A percentile compares a stretch with the other conserved stretches of the same genome.
Conservation (phyloP, 2,888 invertebrate genomes). For the Acanthosepion lycidas region DNA sequence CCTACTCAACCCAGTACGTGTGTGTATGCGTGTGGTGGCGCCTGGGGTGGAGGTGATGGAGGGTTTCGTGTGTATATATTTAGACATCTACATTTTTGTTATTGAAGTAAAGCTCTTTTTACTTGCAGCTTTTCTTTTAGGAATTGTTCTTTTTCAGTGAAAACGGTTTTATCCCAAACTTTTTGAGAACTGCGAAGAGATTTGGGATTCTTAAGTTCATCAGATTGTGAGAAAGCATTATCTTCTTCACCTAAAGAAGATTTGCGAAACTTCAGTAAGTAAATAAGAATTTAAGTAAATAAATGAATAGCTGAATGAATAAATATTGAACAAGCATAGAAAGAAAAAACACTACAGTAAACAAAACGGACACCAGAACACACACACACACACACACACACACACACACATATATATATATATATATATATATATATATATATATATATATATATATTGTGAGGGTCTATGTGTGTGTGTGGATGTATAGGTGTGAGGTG, state of each 20-base stretch:
- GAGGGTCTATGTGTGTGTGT: too few relatives aligned
- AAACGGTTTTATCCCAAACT: background rate
- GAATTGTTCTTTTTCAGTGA: background rate
- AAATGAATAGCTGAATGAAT: background rate
- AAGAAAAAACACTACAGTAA: background rate
- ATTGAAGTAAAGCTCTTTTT: too few relatives aligned
- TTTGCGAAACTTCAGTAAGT: background rate
- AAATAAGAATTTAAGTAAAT: background rate
- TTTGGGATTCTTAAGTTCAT: background rate
- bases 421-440: background rate
- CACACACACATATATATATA: background rate
- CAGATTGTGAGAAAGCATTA: background rate
- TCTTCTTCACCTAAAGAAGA: background rate
- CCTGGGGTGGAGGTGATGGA: too few relatives aligned
- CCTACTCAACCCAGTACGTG: too few relatives aligned
- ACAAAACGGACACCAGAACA: background rate
- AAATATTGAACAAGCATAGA: background rate
- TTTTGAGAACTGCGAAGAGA: background rate
- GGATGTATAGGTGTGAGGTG: too few relatives aligned
- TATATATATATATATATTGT: background rate
- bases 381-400: background rate
- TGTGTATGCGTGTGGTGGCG: too few relatives aligned
- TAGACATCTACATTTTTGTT: too few relatives aligned
- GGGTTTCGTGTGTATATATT: too few relatives aligned
- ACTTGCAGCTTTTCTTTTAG: too few relatives aligned